Base-by-base conservation (phyloP, 2,113 vertebrate genomes). In the Boulengeromyrus knoepffleri region DNA sequence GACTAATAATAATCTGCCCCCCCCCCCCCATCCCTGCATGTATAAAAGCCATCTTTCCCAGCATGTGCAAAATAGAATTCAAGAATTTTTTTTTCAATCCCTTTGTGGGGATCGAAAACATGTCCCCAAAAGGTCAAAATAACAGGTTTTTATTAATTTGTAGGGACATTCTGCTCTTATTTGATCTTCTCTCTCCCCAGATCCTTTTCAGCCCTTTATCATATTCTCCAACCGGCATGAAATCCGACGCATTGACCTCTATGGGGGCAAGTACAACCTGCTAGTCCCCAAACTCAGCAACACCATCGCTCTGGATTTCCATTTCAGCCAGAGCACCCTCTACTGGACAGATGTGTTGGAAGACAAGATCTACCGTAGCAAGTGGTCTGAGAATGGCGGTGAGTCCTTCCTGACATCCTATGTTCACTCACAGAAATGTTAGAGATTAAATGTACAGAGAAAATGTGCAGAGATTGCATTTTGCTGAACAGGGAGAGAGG, bases 331-430 rank as follows among this genome's bases (percentile, higher is more conserved):
- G 96, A 99, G 97, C 93, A 96, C 98, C 3, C 97, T 99, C 91
- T 99, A 99, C 95, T 99, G 98, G 98, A 99, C 98, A 0, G 98
- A 99, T 0, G 98, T 99, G 88, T 98, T 99, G 88, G 98, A 99
- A 93, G 98, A 99, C 96, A 99, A 99, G 92, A 99, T 99, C 94
- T 99, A 99, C 92, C 96, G 98, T 0, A 98, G 98, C 19, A 99
- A 98, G 91, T 95, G 99, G 70, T 97, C 98, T 24, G 98, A 99
- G 89, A 99, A 98, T 0, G 98, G 98, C 93, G 98, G 98, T 99
- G 52, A 17, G 36, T 56, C 13, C 62, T 70, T 31, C 27, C 62
- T 27, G 62, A 31, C 10, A 31, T 70, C n/a, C 62, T 70, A 0
- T 53, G 50, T 53, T 53, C 52, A 1, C 17, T 15, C 52, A 53